Base-by-base conservation (phyloP, 1,140 invertebrate species). In the Drosophila suzukii region DNA sequence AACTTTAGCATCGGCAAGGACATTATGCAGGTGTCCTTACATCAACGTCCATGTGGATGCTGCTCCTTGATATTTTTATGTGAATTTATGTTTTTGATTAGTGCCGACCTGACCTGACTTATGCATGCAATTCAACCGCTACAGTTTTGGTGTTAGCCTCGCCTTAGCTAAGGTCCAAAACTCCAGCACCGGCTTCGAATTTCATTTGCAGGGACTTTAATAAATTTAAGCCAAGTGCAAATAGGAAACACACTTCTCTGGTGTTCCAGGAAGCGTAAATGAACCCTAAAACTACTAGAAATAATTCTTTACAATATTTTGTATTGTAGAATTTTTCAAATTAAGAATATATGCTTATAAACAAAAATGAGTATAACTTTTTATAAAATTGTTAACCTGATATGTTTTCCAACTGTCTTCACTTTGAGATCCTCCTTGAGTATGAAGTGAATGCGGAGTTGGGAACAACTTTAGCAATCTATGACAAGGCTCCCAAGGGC, bases 11-110 rank as follows among this genome's bases (percentile, higher is more conserved):
- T 61, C 55, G 46, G 55, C 83, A 79, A 86, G 75, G 83, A 83
- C 82, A 78, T 65, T 76, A 62, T 82, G 68, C 78, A 88, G 78
- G 78, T 88, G 78, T 85, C 60, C 67, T 50, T 63, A 66, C 38
- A 51, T 73, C 60, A 57, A 15, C 66, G 78, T 71, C 51, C 43
- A 30, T 57, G 54, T 70, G 55, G 57, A 56, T 59, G 39, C 65
- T 58, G 46, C 61, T 62, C 53, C 75, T 72, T 78, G 63, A 76
- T 77, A 77, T 88, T 89, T 89, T 89, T 75, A 89, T 89, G 84
- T 89, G 84, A 89, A 89, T 89, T 89, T 89, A 89, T 89, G 84
- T 84, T 75, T 89, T 89, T 89, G 84, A 89, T 89, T 89, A 89
- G 80, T 80, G 73, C 84, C 79, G 66, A 60, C 66, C 66, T 58